Evolutionary conservation across 2,888 invertebrate genomes (phyloP).

Genomic region (Nymphalis urticae): DNA sequence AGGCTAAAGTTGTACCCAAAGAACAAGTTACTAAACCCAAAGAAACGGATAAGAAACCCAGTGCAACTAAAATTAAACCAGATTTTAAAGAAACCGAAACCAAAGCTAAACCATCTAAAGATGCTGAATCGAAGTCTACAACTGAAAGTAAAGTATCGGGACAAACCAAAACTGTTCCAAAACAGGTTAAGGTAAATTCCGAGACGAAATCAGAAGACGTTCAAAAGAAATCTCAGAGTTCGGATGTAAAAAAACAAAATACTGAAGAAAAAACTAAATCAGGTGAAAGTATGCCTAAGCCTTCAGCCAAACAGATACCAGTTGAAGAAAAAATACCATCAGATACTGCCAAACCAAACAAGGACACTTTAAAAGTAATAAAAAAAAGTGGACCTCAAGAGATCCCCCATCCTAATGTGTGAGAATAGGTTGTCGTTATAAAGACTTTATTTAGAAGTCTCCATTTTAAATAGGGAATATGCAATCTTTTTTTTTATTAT

Average conservation of each 20-base stretch:
- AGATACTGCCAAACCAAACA: conserved; percentile 78
- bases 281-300: conserved; percentile 40
- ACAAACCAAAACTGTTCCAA: conserved; percentile 44
- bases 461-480: conserved; percentile 1
- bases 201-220: neutral
- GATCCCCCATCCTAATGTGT: conserved; percentile 66
- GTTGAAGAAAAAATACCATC: conserved; percentile 79
- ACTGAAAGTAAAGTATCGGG: conserved; percentile 31
- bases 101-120: conserved; percentile 35
- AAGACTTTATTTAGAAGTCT: conserved; percentile 20
- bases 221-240: neutral
- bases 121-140: conserved; percentile 35
- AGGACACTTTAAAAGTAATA: conserved; percentile 82
- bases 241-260: conserved; percentile 5
- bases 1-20: conserved; percentile 49
- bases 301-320: conserved; percentile 63
- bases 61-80: conserved; percentile 42
- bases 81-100: conserved; percentile 37
- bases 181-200: neutral
- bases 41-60: conserved; percentile 47
- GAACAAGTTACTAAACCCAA: conserved; percentile 37
- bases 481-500: neutral
- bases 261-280: conserved; percentile 32
- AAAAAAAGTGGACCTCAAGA: conserved; percentile 80
- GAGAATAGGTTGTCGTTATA: conserved; percentile 39